Evolutionary conservation across 2,888 invertebrate species (phyloP).

Genomic region (Macropis europaea): DNA sequence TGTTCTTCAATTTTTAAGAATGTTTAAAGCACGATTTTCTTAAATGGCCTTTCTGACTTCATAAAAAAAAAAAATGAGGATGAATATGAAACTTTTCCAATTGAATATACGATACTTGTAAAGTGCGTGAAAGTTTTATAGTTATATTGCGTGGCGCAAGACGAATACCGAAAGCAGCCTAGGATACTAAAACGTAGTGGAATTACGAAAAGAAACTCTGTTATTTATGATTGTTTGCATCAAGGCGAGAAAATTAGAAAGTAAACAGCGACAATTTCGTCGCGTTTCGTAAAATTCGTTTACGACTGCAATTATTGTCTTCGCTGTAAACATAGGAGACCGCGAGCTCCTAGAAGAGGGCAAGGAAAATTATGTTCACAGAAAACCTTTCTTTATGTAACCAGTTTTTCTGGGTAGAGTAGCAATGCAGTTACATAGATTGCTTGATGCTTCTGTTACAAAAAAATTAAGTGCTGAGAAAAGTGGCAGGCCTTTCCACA

Average conservation of each 20-base stretch:
- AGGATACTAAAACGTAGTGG: conserved; percentile 16
- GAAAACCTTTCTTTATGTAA: conserved; percentile 4
- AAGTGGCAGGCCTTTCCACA: no score
- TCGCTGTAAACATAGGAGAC: conserved; percentile 25
- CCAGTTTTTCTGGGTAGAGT: neutral
- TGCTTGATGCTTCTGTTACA: neutral
- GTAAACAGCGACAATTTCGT: conserved; percentile 17
- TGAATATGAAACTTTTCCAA: no score
- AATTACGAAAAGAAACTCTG: conserved; percentile 20
- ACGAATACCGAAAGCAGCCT: neutral
- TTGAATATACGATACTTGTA: neutral
- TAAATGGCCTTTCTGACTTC: no score
- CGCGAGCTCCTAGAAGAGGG: neutral
- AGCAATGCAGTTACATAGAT: neutral
- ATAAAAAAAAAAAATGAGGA: no score
- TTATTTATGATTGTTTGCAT: conserved; percentile 1
- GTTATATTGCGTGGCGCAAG: neutral
- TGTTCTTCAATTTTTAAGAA: no score
- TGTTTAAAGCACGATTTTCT: no score
- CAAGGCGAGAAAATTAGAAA: conserved; percentile 41
- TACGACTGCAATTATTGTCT: conserved; percentile 33
- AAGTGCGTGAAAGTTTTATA: conserved; percentile 1
- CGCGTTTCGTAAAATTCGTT: conserved; percentile 49
- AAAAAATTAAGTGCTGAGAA: no score
- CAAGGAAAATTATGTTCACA: conserved; percentile 7